phyloP scores from a whole-genome alignment of 2,113 vertebrate genomes.

The Cervus canadensis region DNA sequence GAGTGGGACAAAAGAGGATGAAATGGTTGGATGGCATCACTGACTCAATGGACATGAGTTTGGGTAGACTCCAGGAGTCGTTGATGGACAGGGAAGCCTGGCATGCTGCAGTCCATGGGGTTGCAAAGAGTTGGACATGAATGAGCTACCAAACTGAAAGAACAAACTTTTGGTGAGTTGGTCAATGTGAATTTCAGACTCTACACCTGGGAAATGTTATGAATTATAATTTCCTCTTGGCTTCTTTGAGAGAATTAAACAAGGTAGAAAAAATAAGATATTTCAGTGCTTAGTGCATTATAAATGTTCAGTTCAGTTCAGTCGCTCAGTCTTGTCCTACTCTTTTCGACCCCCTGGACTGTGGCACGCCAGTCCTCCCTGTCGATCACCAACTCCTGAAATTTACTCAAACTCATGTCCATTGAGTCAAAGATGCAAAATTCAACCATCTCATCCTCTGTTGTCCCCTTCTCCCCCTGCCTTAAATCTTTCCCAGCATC shows the following conservation, averaged over 20 bases:
- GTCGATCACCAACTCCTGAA: rapidly evolving
- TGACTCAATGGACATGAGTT: not conserved
- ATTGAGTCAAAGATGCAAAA: not conserved
- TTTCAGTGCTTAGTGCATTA: not conserved
- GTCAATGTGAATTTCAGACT: not conserved
- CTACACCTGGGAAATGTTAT: not conserved
- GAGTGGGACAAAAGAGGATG: not conserved
- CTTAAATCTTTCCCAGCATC: not conserved
- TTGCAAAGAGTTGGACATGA: rapidly evolving
- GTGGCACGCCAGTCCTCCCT: not conserved
- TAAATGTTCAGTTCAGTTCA: not conserved
- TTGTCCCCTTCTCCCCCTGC: not conserved
- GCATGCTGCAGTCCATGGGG: not conserved
- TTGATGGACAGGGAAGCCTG: not conserved
- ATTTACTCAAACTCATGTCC: not conserved
- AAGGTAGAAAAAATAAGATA: not conserved
- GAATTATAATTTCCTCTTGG: not conserved
- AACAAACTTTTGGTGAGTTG: not conserved
- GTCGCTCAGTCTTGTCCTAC: not conserved
- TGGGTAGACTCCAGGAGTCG: not conserved
- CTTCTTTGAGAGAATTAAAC: not conserved
- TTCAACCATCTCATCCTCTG: not conserved
- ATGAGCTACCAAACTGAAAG: not conserved
- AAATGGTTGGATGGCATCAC: not conserved
- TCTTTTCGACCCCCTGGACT: not conserved